A percentile compares a stretch with the other conserved stretches of the same genome.
phyloP scores from a whole-genome alignment of 1,140 invertebrate genomes.

The Calliopsis andreniformis region DNA sequence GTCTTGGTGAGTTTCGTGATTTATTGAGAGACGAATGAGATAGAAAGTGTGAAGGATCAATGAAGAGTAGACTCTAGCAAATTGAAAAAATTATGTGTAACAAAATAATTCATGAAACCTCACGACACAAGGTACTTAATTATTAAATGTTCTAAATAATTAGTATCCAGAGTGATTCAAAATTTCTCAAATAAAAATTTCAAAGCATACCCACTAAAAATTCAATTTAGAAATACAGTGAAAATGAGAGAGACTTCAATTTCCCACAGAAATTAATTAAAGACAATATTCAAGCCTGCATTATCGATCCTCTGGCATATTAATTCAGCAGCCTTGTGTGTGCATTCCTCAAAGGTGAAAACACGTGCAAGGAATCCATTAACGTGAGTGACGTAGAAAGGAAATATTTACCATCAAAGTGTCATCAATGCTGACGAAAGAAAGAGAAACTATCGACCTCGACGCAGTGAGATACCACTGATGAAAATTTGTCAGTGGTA shows the following conservation, averaged over 20 bases:
- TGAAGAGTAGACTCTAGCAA: no score
- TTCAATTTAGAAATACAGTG: background rate
- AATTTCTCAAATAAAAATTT: no score
- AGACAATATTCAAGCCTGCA: background rate
- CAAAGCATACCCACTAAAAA: no score
- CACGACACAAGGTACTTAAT: no score
- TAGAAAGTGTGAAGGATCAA: background rate
- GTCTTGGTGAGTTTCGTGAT: conserved; percentile 5
- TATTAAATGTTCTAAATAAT: no score
- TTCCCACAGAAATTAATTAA: no score
- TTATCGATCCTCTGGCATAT: background rate
- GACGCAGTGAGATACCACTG: background rate
- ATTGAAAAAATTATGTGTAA: background rate
- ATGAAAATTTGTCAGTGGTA: background rate
- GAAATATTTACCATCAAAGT: conserved; percentile 16
- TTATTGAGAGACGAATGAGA: background rate
- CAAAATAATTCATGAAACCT: no score
- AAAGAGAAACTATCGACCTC: background rate
- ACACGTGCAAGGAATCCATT: background rate
- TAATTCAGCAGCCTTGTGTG: background rate
- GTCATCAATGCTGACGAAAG: background rate
- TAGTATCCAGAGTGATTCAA: no score
- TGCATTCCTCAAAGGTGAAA: background rate
- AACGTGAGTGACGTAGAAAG: background rate
- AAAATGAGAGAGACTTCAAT: no score